These are phyloP conservation scores for Drosophila neocordata DNA, from an alignment of 1,140 invertebrate genomes.

Conservation along the genomic window DNA sequence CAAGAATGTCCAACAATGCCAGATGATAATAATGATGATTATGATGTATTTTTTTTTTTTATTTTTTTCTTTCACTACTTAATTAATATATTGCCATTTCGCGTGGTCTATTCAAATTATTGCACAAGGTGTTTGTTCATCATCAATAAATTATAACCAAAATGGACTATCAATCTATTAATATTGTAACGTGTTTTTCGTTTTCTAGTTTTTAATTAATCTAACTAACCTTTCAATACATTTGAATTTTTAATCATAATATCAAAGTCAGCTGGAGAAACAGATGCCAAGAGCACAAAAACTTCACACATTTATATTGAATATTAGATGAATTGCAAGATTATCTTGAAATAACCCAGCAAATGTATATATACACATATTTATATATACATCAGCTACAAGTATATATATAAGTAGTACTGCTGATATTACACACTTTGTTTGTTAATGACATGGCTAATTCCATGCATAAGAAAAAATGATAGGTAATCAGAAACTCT, in stretches of 20 bases:
- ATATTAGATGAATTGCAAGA: not conserved
- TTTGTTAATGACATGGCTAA: conserved; percentile 26
- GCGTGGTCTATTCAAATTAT: conserved; percentile 56
- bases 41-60: not conserved
- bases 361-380: too few relatives aligned
- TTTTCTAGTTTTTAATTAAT: not conserved
- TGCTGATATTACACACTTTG: conserved; percentile 20
- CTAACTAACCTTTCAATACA: conserved; percentile 4
- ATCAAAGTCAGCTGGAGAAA: conserved; percentile 20
- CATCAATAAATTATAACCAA: conserved; percentile 48
- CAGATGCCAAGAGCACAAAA: conserved; percentile 4
- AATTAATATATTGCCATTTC: conserved; percentile 53
- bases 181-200: not conserved
- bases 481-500: conserved; percentile 35
- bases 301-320: not conserved
- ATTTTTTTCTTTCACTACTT: conserved; percentile 32
- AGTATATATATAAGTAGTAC: not conserved
- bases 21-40: conserved; percentile 18
- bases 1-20: conserved; percentile 22
- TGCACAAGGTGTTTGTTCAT: conserved; percentile 35
- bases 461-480: conserved; percentile 8
- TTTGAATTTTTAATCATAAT: conserved; percentile 32
- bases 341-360: not conserved
- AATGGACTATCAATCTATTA: conserved; percentile 32
- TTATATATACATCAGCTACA: too few relatives aligned